Percentiles rank a stretch among this genome's conserved stretches.
phyloP scores from a whole-genome alignment of 2,888 invertebrate species.

The Pollenia labialis region DNA sequence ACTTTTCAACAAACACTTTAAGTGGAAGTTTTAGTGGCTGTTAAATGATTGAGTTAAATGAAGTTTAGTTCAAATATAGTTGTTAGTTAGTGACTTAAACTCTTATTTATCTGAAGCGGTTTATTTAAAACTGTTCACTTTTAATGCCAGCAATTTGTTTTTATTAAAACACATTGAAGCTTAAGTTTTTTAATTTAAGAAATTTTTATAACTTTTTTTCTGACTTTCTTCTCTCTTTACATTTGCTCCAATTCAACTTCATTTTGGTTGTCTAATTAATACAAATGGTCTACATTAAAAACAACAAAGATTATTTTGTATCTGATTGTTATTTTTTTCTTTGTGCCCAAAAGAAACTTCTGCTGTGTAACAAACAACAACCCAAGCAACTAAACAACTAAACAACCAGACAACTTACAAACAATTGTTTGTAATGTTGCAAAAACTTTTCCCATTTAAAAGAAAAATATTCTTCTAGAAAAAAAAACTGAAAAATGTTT shows the following conservation, averaged over 20 bases:
- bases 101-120: background rate
- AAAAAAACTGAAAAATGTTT: conserved; percentile 31
- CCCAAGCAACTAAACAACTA: conserved; percentile 38
- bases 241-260: conserved; percentile 33
- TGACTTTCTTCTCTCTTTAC: background rate
- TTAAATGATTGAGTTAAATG: conserved; percentile 58
- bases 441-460: conserved; percentile 75
- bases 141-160: conserved; percentile 9
- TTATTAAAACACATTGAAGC: conserved; percentile 26
- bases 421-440: conserved; percentile 69
- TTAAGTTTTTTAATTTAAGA: conserved; percentile 56
- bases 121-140: background rate
- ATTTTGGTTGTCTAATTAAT: conserved; percentile 75
- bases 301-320: conserved; percentile 71
- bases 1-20: conserved; percentile 40
- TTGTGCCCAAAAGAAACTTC: conserved; percentile 39
- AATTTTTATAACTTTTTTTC: conserved; percentile 39
- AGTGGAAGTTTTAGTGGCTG: conserved; percentile 67
- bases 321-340: conserved; percentile 51
- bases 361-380: conserved; percentile 37
- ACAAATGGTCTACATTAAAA: conserved; percentile 75
- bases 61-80: conserved; percentile 28
- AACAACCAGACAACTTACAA: conserved; percentile 59
- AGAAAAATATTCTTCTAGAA: conserved; percentile 61
- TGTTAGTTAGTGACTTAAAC: conserved; percentile 6